phyloP scores from a whole-genome alignment of 2,113 vertebrate genomes.

The Calidris pygmaea region DNA sequence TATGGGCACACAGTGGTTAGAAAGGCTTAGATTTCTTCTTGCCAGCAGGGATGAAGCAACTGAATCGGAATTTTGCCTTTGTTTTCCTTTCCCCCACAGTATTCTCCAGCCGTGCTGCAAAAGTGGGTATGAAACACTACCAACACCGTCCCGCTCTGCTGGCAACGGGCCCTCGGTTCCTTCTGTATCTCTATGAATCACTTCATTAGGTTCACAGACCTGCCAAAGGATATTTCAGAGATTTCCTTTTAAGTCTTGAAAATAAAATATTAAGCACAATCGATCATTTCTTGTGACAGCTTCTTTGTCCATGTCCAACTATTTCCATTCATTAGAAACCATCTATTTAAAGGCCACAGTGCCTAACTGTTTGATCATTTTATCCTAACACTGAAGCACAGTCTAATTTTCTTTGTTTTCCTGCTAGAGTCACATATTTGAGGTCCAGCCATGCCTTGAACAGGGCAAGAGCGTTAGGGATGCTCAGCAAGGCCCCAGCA shows the following conservation, averaged over 20 bases:
- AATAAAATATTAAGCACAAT: constrained; percentile 40
- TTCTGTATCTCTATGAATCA: neutral
- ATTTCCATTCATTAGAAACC: constrained; percentile 6
- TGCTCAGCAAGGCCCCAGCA: neutral
- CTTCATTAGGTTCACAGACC: constrained; percentile 9
- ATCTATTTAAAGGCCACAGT: neutral
- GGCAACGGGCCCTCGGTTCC: neutral
- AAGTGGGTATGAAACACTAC: neutral
- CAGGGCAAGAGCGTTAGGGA: neutral
- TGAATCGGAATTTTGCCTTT: constrained; percentile 4
- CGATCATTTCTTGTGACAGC: constrained; percentile 2
- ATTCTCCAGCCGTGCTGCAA: neutral
- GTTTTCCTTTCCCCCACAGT: neutral
- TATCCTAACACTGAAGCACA: neutral
- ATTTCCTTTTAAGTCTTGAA: constrained; percentile 32
- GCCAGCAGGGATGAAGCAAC: neutral
- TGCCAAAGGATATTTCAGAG: constrained; percentile 29
- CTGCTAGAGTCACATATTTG: neutral
- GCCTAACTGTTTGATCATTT: too few relatives aligned
- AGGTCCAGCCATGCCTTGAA: neutral
- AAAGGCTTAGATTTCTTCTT: neutral
- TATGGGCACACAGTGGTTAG: neutral
- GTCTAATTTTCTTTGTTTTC: neutral
- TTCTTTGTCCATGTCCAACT: neutral
- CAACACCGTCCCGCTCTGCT: rapidly evolving